Conservation (phyloP, 2,888 invertebrate genomes). For the Meghimatium bilineatum region DNA sequence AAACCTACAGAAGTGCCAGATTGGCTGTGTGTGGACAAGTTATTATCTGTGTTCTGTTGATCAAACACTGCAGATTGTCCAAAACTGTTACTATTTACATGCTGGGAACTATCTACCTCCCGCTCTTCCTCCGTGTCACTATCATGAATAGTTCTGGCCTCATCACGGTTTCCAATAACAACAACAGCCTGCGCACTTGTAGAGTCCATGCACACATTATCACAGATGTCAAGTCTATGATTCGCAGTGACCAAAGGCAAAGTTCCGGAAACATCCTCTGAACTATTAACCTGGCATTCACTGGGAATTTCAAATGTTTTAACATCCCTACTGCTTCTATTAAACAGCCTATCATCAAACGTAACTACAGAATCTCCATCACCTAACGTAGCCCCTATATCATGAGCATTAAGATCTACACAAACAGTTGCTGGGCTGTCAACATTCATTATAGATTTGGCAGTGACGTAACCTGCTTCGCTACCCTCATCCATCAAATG, state of each 20-base stretch:
- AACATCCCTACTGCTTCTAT: background rate
- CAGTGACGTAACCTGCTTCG: conserved; percentile 42
- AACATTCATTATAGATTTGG: conserved; percentile 46
- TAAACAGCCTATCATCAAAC: conserved; percentile 37
- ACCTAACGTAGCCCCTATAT: conserved; percentile 43
- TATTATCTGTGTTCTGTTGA: background rate
- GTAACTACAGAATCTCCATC: conserved; percentile 32
- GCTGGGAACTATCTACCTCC: conserved; percentile 46
- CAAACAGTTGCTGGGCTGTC: conserved; percentile 48
- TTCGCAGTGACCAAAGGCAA: conserved; percentile 20
- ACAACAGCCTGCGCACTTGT: conserved; percentile 20
- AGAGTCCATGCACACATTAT: conserved; percentile 44
- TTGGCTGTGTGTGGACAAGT: background rate
- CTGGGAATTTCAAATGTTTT: conserved; percentile 12
- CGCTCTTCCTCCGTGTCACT: background rate
- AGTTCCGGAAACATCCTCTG: conserved; percentile 43
- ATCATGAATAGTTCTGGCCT: background rate
- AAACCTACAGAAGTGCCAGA: conserved; percentile 13
- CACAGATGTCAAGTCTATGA: conserved; percentile 38
- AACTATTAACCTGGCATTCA: conserved; percentile 54
- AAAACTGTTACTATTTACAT: conserved; percentile 35
- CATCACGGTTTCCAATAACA: background rate
- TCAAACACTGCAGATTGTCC: conserved; percentile 25
- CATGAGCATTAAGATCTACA: conserved; percentile 48
- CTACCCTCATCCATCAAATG: conserved; percentile 42